Evolutionary conservation across 1,140 invertebrate species (phyloP), one percentile per base, ranked within the genome.

Genomic region (Lethocerus indicus): DNA sequence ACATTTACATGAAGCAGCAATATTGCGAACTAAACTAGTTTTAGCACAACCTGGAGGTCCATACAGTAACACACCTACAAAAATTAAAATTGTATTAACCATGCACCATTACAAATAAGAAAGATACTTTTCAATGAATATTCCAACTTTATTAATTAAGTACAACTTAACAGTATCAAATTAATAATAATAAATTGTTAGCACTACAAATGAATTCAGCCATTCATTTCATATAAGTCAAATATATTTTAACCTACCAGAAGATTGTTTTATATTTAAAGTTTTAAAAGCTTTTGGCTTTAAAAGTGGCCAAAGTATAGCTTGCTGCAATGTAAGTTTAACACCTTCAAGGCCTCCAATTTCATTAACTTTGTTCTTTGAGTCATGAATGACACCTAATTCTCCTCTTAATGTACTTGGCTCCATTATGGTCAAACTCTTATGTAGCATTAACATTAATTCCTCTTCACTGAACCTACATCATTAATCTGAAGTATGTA

Each of bases 21-120:
- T 49, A 3, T 79, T 78, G 57, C 74, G 69, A 13, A 76, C 78
- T 18, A 84, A 65, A 51, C 74, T 74, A 6, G 81, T 85, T 67
- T 85, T 85, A 3, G 75, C 79, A 63, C 81, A 83, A 2, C 81
- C 81, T 1, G 82, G 81, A 18, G 82, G 81, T 2, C 82, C 82
- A 64, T 83, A 82, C 26, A 85, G 69, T 16, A 85, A 61, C 26
- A 83, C 63, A 21, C 81, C 73, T 67, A 52, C 28, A 61, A 54
- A 53, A 68, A 70, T n/a, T n/a, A n/a, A n/a, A n/a, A n/a, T n/a
- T n/a, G n/a, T n/a, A n/a, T n/a, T n/a, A n/a, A n/a, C n/a, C n/a
- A n/a, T 28, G 9, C 32, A 21, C 14, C n/a, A 3, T 32, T 27
- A 2, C 14, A 14, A 14, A 25, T 49, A 23, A 6, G 13, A 2